phyloP scores from a whole-genome alignment of 2,888 invertebrate species.

The Drosophila paramelanica region DNA sequence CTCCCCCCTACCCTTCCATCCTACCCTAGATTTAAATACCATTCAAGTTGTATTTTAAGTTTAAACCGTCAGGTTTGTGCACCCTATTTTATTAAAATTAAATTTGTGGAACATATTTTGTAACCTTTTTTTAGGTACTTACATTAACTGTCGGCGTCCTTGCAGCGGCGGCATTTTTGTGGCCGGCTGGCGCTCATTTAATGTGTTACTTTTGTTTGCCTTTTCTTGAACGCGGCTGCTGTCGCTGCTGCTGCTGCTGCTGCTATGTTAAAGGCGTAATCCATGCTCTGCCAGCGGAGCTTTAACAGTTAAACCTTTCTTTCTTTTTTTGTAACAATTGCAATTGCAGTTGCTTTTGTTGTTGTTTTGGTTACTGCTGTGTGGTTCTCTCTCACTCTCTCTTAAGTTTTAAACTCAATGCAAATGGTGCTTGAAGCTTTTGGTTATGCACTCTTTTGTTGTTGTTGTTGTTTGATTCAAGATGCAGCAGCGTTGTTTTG shows the following conservation, averaged over 20 bases:
- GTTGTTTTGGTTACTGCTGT: constrained; percentile 21
- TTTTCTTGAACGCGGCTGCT: constrained; percentile 23
- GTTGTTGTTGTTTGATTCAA: constrained; percentile 31
- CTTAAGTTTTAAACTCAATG: constrained; percentile 21
- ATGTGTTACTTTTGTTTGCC: constrained; percentile 47
- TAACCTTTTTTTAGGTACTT: constrained; percentile 33
- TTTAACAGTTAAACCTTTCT: constrained; percentile 33
- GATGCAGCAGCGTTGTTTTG: constrained; percentile 44
- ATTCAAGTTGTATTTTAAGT: constrained; percentile 3
- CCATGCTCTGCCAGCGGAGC: constrained; percentile 65
- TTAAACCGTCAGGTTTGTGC: constrained; percentile 23
- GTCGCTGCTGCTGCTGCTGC: constrained; percentile 38
- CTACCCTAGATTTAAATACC: constrained; percentile 3
- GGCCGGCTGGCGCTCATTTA: constrained; percentile 67
- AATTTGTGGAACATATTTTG: neutral
- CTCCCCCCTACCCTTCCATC: constrained; percentile 1
- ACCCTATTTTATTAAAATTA: constrained; percentile 8
- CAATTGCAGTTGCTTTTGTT: constrained; percentile 6
- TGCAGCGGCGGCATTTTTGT: constrained; percentile 76
- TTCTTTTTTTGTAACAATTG: constrained; percentile 3
- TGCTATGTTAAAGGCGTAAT: constrained; percentile 55
- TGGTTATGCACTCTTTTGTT: constrained; percentile 13
- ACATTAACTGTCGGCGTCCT: constrained; percentile 71
- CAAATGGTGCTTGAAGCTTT: constrained; percentile 9
- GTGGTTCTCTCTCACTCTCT: constrained; percentile 5